Conservation (phyloP, 2,797 vertebrate genomes). For the Neosilurus hyrtlii region DNA sequence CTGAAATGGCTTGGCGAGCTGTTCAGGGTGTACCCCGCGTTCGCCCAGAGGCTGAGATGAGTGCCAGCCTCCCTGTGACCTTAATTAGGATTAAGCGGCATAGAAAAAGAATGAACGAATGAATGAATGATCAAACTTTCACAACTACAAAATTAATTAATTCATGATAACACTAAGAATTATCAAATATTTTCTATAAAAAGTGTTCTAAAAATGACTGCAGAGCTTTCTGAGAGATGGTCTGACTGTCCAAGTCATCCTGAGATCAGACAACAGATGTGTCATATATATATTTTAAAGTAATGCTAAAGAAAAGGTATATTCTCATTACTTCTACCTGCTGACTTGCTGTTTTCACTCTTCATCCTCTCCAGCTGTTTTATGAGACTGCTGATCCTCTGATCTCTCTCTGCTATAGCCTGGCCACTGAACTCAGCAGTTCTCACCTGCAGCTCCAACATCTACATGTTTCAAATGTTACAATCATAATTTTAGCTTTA, state of each 20-base stretch:
- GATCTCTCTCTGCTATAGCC: constrained; percentile 69
- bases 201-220: neutral
- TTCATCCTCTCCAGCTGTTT: constrained; percentile 67
- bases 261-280: neutral
- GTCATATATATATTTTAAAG: neutral
- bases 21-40: too few species aligned
- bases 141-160: neutral
- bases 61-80: too few species aligned
- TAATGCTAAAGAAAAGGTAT: neutral
- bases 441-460: constrained; percentile 65
- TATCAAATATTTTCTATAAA: neutral
- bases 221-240: neutral
- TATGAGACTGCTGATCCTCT: constrained; percentile 66
- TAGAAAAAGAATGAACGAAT: too few species aligned
- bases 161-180: neutral
- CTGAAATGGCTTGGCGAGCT: too few species aligned
- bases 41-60: too few species aligned
- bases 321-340: constrained; percentile 61
- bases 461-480: constrained; percentile 42
- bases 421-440: constrained; percentile 67
- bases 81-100: too few species aligned
- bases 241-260: neutral
- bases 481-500: neutral
- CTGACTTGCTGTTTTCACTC: constrained; percentile 56
- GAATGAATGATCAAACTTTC: neutral